Base-by-base conservation (phyloP, 2,113 vertebrate genomes). In the Osmerus eperlanus region DNA sequence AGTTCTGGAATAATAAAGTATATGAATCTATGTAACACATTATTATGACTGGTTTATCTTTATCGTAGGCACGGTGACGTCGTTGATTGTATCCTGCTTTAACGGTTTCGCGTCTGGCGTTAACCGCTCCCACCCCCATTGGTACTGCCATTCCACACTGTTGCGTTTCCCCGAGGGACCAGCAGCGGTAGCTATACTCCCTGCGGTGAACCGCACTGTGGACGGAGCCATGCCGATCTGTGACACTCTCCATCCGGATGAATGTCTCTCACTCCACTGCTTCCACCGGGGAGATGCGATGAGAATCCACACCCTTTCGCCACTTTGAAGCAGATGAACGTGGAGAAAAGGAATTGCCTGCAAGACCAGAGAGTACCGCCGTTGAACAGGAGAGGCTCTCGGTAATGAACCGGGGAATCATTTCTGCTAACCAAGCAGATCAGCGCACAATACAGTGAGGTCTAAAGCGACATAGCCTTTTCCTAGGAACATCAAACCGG, bases 291-390 rank as follows among this genome's bases (percentile, higher is more conserved):
- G 60, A 25, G 59, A 78, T 75, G 78, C 78, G 71, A 67, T 80
- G 80, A 87, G 59, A 69, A 65, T 61, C 66, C 81, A 81, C 68
- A 56, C 72, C 78, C 67, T 71, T 77, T 69, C 66, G 67, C 67
- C 71, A 78, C 78, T 73, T 76, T 65, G 67, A 32, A 68, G 73
- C 36, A 74, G 64, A 71, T 79, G 67, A 75, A 69, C 60, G n/a
- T 52, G 56, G 59, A 71, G 23, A 64, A 18, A 53, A 56, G 56
- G 23, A 60, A 60, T 55, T 32, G 65, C 47, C 47, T 80, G 60
- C 52, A 74, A 79, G 79, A 82, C 75, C 78, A 62, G 81, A 84
- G 81, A 76, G 73, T 76, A 78, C 68, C 68, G 69, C 36, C 41
- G 74, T 58, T 63, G 68, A 73, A 61, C 62, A n/a, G 63, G 72